phyloP scores from a whole-genome alignment of 2,888 invertebrate species.

The Enchytraeus crypticus region DNA sequence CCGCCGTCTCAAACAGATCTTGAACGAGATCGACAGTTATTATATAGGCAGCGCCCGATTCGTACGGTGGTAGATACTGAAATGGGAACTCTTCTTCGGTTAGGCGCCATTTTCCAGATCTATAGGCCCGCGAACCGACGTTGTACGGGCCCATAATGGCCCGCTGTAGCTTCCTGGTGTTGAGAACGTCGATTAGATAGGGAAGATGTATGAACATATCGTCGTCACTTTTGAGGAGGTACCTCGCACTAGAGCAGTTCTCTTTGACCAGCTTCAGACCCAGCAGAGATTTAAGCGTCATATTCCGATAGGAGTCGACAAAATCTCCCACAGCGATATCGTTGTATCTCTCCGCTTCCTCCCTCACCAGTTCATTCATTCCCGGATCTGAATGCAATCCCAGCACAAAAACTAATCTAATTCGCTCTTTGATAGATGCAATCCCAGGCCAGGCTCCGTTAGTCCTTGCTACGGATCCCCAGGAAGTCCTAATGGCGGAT shows the following conservation, averaged over 20 bases:
- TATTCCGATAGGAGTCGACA: constrained; percentile 23
- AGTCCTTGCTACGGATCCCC: constrained; percentile 27
- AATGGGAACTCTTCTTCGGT: constrained; percentile 21
- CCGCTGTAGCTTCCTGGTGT: constrained; percentile 2
- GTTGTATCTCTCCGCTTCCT: constrained; percentile 13
- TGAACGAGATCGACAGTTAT: constrained; percentile 22
- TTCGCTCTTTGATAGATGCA: background rate
- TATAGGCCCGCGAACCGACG: constrained; percentile 11
- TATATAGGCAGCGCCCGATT: constrained; percentile 24
- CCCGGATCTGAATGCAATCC: constrained; percentile 18
- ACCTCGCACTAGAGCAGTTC: constrained; percentile 19
- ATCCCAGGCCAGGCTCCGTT: constrained; percentile 15
- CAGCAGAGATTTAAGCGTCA: constrained; percentile 28
- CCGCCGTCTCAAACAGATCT: constrained; percentile 16
- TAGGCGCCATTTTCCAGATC: constrained; percentile 24
- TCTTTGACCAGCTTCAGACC: constrained; percentile 23
- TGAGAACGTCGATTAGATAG: constrained; percentile 12
- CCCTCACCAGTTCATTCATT: constrained; percentile 8
- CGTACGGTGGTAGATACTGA: constrained; percentile 22
- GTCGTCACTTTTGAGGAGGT: constrained; percentile 27
- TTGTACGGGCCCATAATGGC: constrained; percentile 24
- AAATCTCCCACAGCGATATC: constrained; percentile 27
- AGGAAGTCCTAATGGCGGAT: constrained; percentile 35
- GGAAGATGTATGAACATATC: constrained; percentile 28
- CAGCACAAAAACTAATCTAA: constrained; percentile 22